Conservation (phyloP, 1,140 invertebrate species). For the Ectropis grisescens region DNA sequence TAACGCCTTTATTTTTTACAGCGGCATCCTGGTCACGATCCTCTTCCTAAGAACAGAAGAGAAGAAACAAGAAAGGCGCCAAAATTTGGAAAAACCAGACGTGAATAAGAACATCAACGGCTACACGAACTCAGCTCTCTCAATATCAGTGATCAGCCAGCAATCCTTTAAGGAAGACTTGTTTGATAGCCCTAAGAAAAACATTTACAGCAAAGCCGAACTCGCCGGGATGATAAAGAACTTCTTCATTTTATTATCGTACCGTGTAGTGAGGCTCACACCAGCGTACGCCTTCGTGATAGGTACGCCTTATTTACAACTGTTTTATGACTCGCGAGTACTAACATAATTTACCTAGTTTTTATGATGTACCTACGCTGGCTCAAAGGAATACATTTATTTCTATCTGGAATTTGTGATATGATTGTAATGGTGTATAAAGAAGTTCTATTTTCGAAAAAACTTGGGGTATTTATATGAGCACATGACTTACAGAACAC, state of each 20-base stretch:
- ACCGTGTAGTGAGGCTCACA: conserved; percentile 76
- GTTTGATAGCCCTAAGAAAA: conserved; percentile 35
- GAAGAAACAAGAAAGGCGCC: conserved; percentile 36
- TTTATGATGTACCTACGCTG: too few species aligned
- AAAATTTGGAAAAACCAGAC: too few species aligned
- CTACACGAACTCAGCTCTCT: conserved; percentile 50
- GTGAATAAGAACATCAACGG: conserved; percentile 53
- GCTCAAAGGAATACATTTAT: too few species aligned
- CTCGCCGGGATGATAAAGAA: conserved; percentile 33
- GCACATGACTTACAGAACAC: too few species aligned
- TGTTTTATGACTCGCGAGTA: too few species aligned
- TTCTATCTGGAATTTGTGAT: too few species aligned
- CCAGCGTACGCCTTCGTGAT: conserved; percentile 87
- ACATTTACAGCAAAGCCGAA: conserved; percentile 30
- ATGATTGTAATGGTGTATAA: too few species aligned
- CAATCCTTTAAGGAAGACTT: conserved; percentile 54
- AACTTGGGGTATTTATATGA: too few species aligned
- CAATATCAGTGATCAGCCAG: conserved; percentile 55
- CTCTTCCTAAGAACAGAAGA: conserved; percentile 77
- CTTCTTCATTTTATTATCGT: conserved; percentile 45
- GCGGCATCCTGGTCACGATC: conserved; percentile 82
- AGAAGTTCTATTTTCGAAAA: too few species aligned
- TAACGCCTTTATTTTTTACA: conserved; percentile 44
- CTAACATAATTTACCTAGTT: too few species aligned
- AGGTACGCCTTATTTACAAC: too few species aligned